Evolutionary conservation across 2,797 vertebrate genomes (phyloP), one percentile per base, ranked within the genome.

Genomic region (Poecilia velifera): DNA sequence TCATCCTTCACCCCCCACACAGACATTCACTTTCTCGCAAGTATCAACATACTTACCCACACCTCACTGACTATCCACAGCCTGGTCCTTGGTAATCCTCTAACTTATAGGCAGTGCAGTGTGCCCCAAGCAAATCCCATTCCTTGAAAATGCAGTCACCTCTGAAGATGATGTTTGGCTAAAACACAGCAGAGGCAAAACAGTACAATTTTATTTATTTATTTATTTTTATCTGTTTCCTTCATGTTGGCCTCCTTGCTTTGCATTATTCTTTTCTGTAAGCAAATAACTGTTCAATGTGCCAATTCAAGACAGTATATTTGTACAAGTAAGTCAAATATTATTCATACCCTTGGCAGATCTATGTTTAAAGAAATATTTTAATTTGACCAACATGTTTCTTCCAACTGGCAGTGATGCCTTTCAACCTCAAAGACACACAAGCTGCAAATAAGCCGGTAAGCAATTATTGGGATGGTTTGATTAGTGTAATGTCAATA

Each of bases 61-160:
- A 91, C 90, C 87, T 92, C 84, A 36, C 76, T 80, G 86, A 90
- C 71, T 86, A 78, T 82, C 83, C 78, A 76, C 79, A 53, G 85
- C 83, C 78, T 74, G 78, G 90, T 80, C 88, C 31, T 0, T 71
- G 76, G 79, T 94, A 93, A 94, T 92, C 92, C 92, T 88, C 87
- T 68, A 91, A 93, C 85, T 90, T 87, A 90, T 82, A 86, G 86
- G 89, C 85, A 87, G 82, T 72, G 89, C 72, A 79, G 86, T 85
- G 86, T 22, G 84, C 90, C 90, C 9, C 0, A 70, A 88, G 84
- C 85, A 87, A 93, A 93, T 89, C 87, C 89, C 55, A 83, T 85
- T 86, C 75, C 83, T 85, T 87, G 62, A 80, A 80, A 90, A 87
- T 80, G 77, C 91, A 90, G 86, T 90, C 90, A 83, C 87, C 84